phyloP scores from a whole-genome alignment of 2,888 invertebrate genomes.

The Eupithecia abbreviata region DNA sequence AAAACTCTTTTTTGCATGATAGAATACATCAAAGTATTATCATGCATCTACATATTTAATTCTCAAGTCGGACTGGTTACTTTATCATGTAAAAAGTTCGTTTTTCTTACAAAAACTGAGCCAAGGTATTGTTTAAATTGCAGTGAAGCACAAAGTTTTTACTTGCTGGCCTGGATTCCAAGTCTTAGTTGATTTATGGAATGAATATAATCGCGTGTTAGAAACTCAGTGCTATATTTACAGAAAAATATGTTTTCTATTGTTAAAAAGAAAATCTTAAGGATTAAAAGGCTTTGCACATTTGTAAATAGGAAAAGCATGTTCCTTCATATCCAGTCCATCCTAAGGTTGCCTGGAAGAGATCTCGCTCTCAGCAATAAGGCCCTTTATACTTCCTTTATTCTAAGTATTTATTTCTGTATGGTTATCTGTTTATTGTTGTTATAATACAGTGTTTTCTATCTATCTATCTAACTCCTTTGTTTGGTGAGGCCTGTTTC shows the following conservation, averaged over 20 bases:
- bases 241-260: constrained; percentile 36
- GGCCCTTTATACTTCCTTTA: too few species aligned
- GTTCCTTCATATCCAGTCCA: too few species aligned
- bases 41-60: neutral
- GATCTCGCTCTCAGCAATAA: too few species aligned
- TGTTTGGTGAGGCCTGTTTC: too few species aligned
- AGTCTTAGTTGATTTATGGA: constrained; percentile 32
- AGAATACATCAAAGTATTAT: neutral
- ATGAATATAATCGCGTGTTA: constrained; percentile 29
- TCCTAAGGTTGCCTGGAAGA: too few species aligned
- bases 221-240: constrained; percentile 32
- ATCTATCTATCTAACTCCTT: too few species aligned
- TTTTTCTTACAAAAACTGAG: constrained; percentile 41
- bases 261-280: neutral
- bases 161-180: constrained; percentile 34
- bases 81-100: constrained; percentile 24
- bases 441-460: too few species aligned
- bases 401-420: too few species aligned
- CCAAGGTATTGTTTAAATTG: constrained; percentile 32
- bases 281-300: neutral
- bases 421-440: too few species aligned
- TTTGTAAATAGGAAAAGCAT: neutral
- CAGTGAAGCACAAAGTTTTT: constrained; percentile 34
- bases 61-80: constrained; percentile 1
- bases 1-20: neutral